Evolutionary conservation across 1,140 invertebrate species (phyloP).

Genomic region (Polypedilum pembai): DNA sequence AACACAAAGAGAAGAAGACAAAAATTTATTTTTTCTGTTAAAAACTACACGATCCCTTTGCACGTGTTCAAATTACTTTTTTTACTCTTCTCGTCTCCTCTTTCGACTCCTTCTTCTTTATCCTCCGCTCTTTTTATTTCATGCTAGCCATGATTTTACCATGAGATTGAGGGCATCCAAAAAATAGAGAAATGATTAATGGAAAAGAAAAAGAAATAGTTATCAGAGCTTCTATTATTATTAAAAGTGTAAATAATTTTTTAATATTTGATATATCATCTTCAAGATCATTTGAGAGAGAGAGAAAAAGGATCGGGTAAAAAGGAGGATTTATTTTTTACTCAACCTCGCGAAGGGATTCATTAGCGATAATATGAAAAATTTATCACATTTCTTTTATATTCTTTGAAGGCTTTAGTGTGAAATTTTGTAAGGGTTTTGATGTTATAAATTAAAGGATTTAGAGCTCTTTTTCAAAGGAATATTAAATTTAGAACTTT

Average conservation of each 20-base stretch:
- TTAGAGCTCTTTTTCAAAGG: background rate
- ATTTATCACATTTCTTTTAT: constrained; percentile 9
- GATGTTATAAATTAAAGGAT: background rate
- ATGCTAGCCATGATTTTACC: constrained; percentile 22
- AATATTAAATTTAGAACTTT: background rate
- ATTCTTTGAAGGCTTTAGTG: background rate
- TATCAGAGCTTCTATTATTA: constrained; percentile 21
- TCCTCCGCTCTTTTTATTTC: background rate
- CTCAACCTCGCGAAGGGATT: constrained; percentile 21
- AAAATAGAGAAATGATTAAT: constrained; percentile 13
- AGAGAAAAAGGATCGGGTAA: background rate
- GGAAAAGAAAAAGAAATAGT: background rate
- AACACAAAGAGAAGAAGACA: background rate
- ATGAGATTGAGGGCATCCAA: background rate
- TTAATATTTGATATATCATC: background rate
- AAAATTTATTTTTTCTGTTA: background rate
- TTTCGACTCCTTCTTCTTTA: background rate
- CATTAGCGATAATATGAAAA: constrained; percentile 24
- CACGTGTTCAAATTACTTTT: constrained; percentile 28
- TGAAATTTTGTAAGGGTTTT: background rate
- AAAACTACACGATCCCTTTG: background rate
- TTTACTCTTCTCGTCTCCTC: background rate
- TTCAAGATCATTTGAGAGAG: background rate
- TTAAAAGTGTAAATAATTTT: constrained; percentile 29
- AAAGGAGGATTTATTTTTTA: background rate